Conservation (phyloP, 2,797 vertebrate species). For the Phoxinus dragarum region DNA sequence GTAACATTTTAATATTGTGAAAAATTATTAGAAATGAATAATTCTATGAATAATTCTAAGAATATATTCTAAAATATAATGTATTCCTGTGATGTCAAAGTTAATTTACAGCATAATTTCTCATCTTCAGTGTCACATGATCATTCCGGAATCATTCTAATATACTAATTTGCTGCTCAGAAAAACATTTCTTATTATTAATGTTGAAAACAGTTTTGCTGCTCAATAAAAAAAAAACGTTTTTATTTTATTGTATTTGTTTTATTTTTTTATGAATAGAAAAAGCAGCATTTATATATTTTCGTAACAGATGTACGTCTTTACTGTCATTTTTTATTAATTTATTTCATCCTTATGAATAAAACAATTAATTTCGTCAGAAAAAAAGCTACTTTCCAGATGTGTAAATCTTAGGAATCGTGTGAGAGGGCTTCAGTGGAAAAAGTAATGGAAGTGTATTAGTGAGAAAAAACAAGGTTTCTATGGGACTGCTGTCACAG, state of each 20-base stretch:
- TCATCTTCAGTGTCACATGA: background rate
- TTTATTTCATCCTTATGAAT: background rate
- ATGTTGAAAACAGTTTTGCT: background rate
- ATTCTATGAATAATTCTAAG: background rate
- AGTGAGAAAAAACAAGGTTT: slow-evolving; percentile 21
- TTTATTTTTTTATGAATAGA: background rate
- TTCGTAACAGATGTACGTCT: background rate
- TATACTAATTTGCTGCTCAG: background rate
- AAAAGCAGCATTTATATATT: background rate
- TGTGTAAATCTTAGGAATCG: background rate
- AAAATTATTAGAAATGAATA: background rate
- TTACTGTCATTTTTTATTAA: background rate
- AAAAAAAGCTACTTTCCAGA: background rate
- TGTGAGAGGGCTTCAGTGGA: background rate
- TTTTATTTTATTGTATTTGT: too few species aligned
- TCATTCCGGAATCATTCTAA: background rate
- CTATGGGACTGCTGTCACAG: slow-evolving; percentile 44
- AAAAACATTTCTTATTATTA: background rate
- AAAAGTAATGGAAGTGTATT: slow-evolving; percentile 4
- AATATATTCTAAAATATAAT: background rate
- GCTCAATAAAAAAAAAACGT: background rate
- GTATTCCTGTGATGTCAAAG: background rate
- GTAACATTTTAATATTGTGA: background rate
- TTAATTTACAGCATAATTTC: background rate
- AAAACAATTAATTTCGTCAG: background rate